Conservation (phyloP, 2,113 vertebrate genomes). For the Psettodes erumei region DNA sequence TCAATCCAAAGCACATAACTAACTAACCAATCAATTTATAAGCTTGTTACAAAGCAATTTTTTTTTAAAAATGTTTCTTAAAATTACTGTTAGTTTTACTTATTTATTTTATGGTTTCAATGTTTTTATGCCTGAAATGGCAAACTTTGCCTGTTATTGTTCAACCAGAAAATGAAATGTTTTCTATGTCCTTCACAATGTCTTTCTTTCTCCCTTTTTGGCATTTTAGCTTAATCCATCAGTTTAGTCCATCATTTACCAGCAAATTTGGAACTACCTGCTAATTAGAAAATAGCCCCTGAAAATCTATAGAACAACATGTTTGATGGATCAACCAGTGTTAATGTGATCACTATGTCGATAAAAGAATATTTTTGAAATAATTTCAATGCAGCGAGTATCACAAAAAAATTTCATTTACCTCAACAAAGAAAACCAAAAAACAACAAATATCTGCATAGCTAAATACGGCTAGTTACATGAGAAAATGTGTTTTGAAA, state of each 20-base stretch:
- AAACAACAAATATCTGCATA: slow-evolving; percentile 16
- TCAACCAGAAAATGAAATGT: not conserved
- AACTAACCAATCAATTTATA: not conserved
- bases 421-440: not conserved
- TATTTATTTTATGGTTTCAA: too few relatives aligned
- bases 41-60: not conserved
- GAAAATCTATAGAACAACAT: not conserved
- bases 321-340: not conserved
- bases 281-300: not conserved
- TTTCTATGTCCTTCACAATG: not conserved
- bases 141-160: not conserved
- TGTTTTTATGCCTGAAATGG: not conserved
- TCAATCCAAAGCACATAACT: slow-evolving; percentile 8
- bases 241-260: not conserved
- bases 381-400: not conserved
- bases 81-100: too few relatives aligned
- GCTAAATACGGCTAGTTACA: slow-evolving; percentile 10
- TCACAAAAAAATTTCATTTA: not conserved
- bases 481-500: slow-evolving; percentile 15
- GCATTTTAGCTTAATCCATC: not conserved
- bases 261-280: not conserved
- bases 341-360: not conserved
- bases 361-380: too few relatives aligned
- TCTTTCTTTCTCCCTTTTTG: not conserved
- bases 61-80: too few relatives aligned